Evolutionary conservation across 1,140 invertebrate species (phyloP), one percentile per base, ranked within the genome.

Genomic region (Trypoxylus dichotomus): DNA sequence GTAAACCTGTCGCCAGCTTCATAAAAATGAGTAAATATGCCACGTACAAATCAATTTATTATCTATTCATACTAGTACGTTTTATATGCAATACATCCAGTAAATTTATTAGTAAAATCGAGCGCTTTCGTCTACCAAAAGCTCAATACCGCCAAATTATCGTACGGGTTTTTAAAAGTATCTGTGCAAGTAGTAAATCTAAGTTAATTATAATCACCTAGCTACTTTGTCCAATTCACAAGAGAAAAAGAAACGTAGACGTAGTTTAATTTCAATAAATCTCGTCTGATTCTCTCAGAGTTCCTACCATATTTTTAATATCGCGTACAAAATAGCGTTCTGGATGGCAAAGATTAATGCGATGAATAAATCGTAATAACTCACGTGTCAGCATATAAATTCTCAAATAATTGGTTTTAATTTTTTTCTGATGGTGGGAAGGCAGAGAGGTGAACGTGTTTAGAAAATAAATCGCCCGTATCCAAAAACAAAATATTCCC

Each of bases 131-230:
- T 54, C 2, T 21, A 54, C 11, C 11, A 54, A 13, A 54, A 7
- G 8, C 60, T 68, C 11, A 27, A 68, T 21, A 13, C n/a, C 24
- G 60, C 60, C 60, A 68, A 24, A 68, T 68, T 68, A 68, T 27
- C 60, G 60, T 68, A 13, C 60, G 1, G 24, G 8, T 68, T 68
- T 68, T 68, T 68, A 21, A 68, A 68, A 21, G 25, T 29, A 47
- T n/a, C 10, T 47, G n/a, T n/a, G n/a, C n/a, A n/a, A 15, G 19
- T 7, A 11, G 21, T 27, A 27, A 6, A 68, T 68, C 60, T 21
- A 68, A 27, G 21, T 68, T 68, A 68, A 68, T 68, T 68, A 68
- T 68, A 68, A 68, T 68, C 60, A 68, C 25, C n/a, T 21, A 68
- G 21, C 60, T n/a, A 68, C 60, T 21, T 68, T 21, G 8, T n/a